These are phyloP conservation scores for Drosophila asahinai DNA, from an alignment of 1,140 invertebrate species.

Conservation along the genomic window DNA sequence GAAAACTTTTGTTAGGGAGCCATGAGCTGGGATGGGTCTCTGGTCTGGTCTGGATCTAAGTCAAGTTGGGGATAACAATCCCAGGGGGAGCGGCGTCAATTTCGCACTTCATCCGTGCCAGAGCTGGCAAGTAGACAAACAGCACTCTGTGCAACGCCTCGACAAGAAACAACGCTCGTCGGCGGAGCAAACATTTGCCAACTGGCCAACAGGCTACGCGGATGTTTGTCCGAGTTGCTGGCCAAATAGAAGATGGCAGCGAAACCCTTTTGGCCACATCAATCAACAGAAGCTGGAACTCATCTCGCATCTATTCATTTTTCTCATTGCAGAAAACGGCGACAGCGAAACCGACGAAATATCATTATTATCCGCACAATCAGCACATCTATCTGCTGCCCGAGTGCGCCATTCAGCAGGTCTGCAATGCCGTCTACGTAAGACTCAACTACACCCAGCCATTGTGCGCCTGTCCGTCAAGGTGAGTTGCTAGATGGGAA, in stretches of 20 bases:
- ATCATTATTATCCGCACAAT: constrained; percentile 97
- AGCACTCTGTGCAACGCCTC: constrained; percentile 46
- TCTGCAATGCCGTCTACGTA: constrained; percentile 96
- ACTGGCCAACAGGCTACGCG: constrained; percentile 35
- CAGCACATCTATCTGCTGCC: constrained; percentile 95
- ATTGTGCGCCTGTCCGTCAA: constrained; percentile 94
- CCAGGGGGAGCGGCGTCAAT: constrained; percentile 52
- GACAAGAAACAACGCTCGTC: constrained; percentile 52
- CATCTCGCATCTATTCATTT: constrained; percentile 21
- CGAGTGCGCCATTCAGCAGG: constrained; percentile 96
- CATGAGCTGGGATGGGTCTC: not conserved
- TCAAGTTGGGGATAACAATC: not conserved
- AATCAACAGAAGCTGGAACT: constrained; percentile 47
- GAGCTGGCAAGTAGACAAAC: constrained; percentile 39
- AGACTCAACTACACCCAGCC: constrained; percentile 96
- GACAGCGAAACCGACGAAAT: constrained; percentile 94
- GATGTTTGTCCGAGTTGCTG: constrained; percentile 14
- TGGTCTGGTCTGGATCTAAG: not conserved
- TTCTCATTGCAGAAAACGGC: constrained; percentile 89
- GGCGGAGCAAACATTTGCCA: constrained; percentile 63
- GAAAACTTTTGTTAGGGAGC: constrained; percentile 21
- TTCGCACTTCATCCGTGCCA: constrained; percentile 66
- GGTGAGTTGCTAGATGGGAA: constrained; percentile 75
- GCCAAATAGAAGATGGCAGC: constrained; percentile 32
- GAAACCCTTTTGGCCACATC: constrained; percentile 47